phyloP scores from a whole-genome alignment of 1,140 invertebrate species.

The Matsumurasca onukii region DNA sequence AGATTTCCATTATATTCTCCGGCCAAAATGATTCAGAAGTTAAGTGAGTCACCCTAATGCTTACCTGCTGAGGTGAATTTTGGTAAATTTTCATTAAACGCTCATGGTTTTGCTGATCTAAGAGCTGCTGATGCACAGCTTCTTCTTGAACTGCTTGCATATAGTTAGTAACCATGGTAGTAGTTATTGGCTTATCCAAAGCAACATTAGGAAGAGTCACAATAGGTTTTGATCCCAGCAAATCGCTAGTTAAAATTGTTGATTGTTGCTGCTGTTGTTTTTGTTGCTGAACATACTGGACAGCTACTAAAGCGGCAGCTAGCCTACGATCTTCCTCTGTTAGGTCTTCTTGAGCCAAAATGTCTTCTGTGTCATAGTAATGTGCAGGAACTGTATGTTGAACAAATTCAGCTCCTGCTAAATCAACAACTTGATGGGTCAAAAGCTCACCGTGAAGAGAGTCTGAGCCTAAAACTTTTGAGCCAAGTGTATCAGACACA shows the following conservation, averaged over 20 bases:
- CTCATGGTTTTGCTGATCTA: slow-evolving; percentile 36
- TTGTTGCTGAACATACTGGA: slow-evolving; percentile 55
- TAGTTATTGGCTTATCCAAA: slow-evolving; percentile 38
- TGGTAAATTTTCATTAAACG: slow-evolving; percentile 39
- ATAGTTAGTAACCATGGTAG: slow-evolving; percentile 42
- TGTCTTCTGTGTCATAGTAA: slow-evolving; percentile 53
- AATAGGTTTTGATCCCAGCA: slow-evolving; percentile 29
- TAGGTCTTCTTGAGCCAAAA: slow-evolving; percentile 49
- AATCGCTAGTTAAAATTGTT: slow-evolving; percentile 14
- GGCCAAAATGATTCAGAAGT: too few relatives aligned
- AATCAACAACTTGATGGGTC: slow-evolving; percentile 53
- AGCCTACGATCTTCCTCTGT: slow-evolving; percentile 55
- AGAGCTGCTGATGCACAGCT: slow-evolving; percentile 35
- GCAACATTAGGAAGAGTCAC: slow-evolving; percentile 35
- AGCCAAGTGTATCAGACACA: slow-evolving; percentile 48
- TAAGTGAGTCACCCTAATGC: too few relatives aligned
- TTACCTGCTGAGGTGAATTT: slow-evolving; percentile 24
- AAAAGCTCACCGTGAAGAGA: slow-evolving; percentile 50
- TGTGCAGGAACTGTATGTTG: slow-evolving; percentile 48
- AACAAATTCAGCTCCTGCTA: slow-evolving; percentile 49
- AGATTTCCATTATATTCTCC: too few relatives aligned
- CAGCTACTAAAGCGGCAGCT: slow-evolving; percentile 54
- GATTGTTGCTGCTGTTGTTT: slow-evolving; percentile 48
- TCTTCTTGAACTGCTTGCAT: slow-evolving; percentile 42
- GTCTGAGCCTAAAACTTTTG: slow-evolving; percentile 49